Evolutionary conservation across 2,113 vertebrate species (phyloP), one percentile per base, ranked within the genome.

Genomic region (Stigmatopora nigra): DNA sequence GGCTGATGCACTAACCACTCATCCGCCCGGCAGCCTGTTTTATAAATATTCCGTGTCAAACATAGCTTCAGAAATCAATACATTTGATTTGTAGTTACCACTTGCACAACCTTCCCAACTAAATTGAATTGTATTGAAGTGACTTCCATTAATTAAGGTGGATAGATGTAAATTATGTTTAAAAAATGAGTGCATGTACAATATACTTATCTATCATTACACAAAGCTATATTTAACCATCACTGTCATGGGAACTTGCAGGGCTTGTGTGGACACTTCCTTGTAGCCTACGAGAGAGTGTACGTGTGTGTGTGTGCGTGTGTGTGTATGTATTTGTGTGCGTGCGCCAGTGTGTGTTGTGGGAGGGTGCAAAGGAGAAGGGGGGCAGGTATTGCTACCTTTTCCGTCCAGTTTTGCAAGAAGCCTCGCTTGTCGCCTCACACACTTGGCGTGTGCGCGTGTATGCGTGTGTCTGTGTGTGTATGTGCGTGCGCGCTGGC

Each of bases 321-420:
- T 20, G 53, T 56, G 53, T 56, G 53, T 25, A 3, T 31, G 25
- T 31, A 31, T 31, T 3, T 15, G 55, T 57, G 22, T 4, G 22
- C 16, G 56, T 31, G 20, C 13, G 44, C 49, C 31, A 10, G 63
- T 45, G 65, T 64, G 60, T 60, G 58, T 20, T 63, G 53, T 57
- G 17, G 63, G 78, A 60, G 77, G 62, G 35, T 10, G 62, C 2
- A 15, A 61, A 38, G 57, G 31, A 17, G 55, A n/a, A n/a, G 15
- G 16, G 58, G 65, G 47, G 70, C 70, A 78, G 82, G 82, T 77
- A 76, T 20, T 53, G 44, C 57, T 20, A 53, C 71, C 65, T 70
- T 15, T 35, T 53, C 52, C 47, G 64, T 60, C 69, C 76, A 72
- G 64, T 66, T 75, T 60, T 70, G 67, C 41, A 73, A 16, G 63